Evolutionary conservation across 64 coral and sea anemone genomes (phyloP).

Genomic region (Exaiptasia diaphana): DNA sequence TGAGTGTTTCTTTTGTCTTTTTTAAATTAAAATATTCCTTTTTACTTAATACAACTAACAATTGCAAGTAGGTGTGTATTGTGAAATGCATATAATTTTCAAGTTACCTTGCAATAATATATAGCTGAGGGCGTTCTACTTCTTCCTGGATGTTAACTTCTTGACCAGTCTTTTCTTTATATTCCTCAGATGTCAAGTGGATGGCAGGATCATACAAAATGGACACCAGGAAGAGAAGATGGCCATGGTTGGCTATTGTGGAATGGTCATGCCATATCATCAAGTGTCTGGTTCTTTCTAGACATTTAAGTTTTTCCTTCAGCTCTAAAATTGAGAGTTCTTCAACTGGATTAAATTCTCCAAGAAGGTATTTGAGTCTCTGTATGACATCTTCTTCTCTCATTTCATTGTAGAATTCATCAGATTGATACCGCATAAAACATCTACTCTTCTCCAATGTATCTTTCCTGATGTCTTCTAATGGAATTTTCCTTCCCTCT

Average conservation of each 20-base stretch:
- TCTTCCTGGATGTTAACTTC: constrained; percentile 1
- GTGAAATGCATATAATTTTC: too few relatives aligned
- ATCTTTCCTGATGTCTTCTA: neutral
- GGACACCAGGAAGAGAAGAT: constrained; percentile 8
- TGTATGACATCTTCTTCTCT: too few relatives aligned
- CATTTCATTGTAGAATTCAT: neutral
- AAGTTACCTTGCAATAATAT: constrained; percentile 19
- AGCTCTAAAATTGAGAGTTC: too few relatives aligned
- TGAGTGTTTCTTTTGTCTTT: too few relatives aligned
- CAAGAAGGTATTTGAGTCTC: too few relatives aligned
- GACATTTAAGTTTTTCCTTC: neutral
- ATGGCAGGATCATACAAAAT: constrained; percentile 7
- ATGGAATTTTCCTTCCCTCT: constrained; percentile 24
- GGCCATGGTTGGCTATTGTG: neutral
- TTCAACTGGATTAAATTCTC: too few relatives aligned
- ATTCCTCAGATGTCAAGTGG: constrained; percentile 20
- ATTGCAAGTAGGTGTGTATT: too few relatives aligned
- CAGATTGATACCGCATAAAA: neutral
- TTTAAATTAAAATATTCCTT: too few relatives aligned
- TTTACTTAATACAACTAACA: too few relatives aligned
- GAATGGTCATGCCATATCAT: neutral
- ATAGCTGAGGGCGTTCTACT: constrained; percentile 7
- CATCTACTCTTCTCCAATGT: neutral
- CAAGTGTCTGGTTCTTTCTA: neutral
- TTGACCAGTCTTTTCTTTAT: constrained; percentile 2